Evolutionary conservation across 2,113 vertebrate genomes (phyloP).

Genomic region (Passer montanus): DNA sequence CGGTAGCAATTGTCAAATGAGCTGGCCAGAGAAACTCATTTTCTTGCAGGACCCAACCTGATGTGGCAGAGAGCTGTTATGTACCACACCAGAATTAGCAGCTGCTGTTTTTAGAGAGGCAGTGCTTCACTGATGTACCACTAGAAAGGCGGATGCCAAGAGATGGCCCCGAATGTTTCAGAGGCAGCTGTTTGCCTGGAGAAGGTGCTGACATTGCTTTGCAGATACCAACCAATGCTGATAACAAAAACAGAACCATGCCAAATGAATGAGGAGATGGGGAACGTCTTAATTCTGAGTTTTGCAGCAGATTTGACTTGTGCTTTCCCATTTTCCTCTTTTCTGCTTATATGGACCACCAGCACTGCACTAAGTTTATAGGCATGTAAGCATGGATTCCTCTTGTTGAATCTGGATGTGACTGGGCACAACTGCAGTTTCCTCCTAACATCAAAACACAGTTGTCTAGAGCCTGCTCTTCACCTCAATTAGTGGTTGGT

Average conservation of each 20-base stretch:
- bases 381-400: not conserved
- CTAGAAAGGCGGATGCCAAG: slow-evolving; percentile 18
- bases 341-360: not conserved
- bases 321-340: not conserved
- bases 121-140: not conserved
- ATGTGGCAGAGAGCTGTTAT: slow-evolving; percentile 15
- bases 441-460: not conserved
- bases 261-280: not conserved
- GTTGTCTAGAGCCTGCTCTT: not conserved
- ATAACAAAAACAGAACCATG: not conserved
- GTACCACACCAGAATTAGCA: slow-evolving; percentile 41
- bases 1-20: not conserved
- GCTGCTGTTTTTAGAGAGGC: slow-evolving; percentile 43
- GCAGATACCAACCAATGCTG: not conserved
- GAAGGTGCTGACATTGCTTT: slow-evolving; percentile 18
- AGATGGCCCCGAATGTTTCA: not conserved
- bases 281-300: not conserved
- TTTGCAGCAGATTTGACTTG: not conserved
- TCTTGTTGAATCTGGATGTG: not conserved
- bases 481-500: not conserved
- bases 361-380: not conserved
- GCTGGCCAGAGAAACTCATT: slow-evolving; percentile 39
- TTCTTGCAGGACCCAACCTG: slow-evolving; percentile 44
- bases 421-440: not conserved
- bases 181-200: slow-evolving; percentile 47